Evolutionary conservation across 2,888 invertebrate genomes (phyloP), one percentile per base, ranked within the genome.

Genomic region (Eupithecia exiguata): DNA sequence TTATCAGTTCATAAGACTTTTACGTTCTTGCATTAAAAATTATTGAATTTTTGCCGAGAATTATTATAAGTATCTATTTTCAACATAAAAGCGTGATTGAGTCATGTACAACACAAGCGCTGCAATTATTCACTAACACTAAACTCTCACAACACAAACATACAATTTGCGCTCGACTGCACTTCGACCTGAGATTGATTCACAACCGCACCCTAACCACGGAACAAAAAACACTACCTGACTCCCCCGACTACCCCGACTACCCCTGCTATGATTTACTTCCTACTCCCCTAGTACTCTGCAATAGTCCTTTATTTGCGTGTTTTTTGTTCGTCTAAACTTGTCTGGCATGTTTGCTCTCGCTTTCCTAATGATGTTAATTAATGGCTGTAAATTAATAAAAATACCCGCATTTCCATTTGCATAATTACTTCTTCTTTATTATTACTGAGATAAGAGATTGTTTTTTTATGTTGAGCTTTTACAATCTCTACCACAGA

Each of bases 151-250:
- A 69, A 46, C 35, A 61, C 71, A 72, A 71, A 69, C 49, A 21
- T 53, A 30, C 12, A 62, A 72, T 70, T 75, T 61, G 68, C 25
- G 75, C 76, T 68, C 73, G 69, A 61, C 68, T 76, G 74, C 74
- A 76, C 71, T 46, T 76, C 75, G 78, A 78, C 77, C 78, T 79
- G 76, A 72, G 74, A 73, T 74, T 77, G 75, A 78, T 80, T 77
- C 80, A 80, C 77, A 76, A 72, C 74, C 68, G 70, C 78, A 77
- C 77, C 80, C 80, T 67, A 74, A 74, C 78, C 71, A 61, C 72
- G 65, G 75, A 72, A 68, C 70, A 75, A 43, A 53, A 38, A 38
- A 66, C 71, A 72, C 71, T 72, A 66, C 72, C 65, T 62, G 30
- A 16, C 30, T 35, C 35, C 30, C 46, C 35, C 35, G 30, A 62